Evolutionary conservation across 1,140 invertebrate genomes (phyloP).

Genomic region (Bombyx mandarina): DNA sequence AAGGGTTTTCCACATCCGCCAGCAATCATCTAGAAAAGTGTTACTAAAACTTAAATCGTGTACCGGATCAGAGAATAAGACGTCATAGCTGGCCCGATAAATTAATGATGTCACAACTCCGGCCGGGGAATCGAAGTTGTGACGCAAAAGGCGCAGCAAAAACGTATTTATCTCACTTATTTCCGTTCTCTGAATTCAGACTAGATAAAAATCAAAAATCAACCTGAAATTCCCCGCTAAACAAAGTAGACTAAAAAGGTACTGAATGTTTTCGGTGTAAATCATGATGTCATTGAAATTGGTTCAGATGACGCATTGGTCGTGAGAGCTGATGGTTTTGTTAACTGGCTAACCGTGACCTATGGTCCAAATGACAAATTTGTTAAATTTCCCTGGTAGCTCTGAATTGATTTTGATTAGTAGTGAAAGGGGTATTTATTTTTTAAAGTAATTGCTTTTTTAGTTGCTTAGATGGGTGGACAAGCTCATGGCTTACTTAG

Average conservation of each 20-base stretch:
- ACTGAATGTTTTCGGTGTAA: conserved; percentile 9
- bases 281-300: conserved; percentile 13
- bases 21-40: too few species aligned
- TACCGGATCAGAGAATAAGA: too few species aligned
- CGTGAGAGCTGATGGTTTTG: conserved; percentile 4
- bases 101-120: conserved; percentile 8
- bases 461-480: too few species aligned
- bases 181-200: conserved; percentile 14
- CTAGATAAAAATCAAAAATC: conserved; percentile 10
- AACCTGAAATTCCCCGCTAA: conserved; percentile 11
- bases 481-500: too few species aligned
- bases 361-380: too few species aligned
- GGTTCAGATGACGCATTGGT: conserved; percentile 9
- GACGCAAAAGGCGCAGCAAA: background rate
- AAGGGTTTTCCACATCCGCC: too few species aligned
- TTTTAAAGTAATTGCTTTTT: too few species aligned
- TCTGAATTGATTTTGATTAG: too few species aligned
- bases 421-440: too few species aligned
- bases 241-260: conserved; percentile 12
- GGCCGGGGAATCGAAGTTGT: background rate
- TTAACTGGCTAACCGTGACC: too few species aligned
- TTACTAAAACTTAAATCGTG: too few species aligned
- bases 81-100: background rate
- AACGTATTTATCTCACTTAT: conserved; percentile 10
- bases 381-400: too few species aligned